phyloP scores from a whole-genome alignment of 2,797 vertebrate genomes.

The Myotis pilosus region DNA sequence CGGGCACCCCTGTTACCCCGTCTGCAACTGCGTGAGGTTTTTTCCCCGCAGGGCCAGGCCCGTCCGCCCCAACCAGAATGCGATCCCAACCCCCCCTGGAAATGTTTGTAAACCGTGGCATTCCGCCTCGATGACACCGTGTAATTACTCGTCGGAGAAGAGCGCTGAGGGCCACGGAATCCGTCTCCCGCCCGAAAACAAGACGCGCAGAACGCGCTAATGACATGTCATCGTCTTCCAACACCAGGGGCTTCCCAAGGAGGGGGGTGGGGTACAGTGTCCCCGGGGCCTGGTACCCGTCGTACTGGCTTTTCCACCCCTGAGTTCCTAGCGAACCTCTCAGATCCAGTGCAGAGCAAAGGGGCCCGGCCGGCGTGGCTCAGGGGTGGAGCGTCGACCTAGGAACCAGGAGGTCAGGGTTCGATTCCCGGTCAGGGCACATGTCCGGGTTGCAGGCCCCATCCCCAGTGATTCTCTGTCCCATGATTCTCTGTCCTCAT shows the following conservation, averaged over 20 bases:
- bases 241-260: not conserved
- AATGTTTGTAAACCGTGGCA: not conserved
- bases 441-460: rapidly evolving
- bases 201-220: not conserved
- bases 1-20: no score
- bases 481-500: no score
- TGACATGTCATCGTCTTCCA: not conserved
- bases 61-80: not conserved
- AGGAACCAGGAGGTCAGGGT: no score
- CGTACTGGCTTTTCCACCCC: not conserved
- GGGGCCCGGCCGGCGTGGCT: no score
- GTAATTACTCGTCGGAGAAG: not conserved
- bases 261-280: not conserved
- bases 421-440: no score
- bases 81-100: not conserved
- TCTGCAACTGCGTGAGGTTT: rapidly evolving
- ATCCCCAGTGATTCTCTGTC: no score
- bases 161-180: not conserved
- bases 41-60: rapidly evolving
- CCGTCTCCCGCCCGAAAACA: not conserved
- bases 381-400: no score
- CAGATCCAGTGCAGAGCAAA: not conserved
- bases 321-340: rapidly evolving
- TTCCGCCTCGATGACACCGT: not conserved
- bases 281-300: rapidly evolving